phyloP scores from a whole-genome alignment of 1,140 invertebrate species.

The Drosophila mayri region DNA sequence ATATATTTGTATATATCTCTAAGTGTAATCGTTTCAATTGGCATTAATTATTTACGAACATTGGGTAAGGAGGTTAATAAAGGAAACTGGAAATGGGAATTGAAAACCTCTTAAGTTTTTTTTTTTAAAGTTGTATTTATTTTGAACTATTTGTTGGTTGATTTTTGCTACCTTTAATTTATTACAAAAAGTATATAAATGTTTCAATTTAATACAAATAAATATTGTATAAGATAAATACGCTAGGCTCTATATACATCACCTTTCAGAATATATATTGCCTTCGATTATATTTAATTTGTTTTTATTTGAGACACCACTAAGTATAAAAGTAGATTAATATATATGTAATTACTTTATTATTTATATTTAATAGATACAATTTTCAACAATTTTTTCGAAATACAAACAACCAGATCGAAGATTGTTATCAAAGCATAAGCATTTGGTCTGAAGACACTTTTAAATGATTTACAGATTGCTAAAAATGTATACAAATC shows the following conservation, averaged over 20 bases:
- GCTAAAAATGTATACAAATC: neutral
- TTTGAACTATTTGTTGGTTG: neutral
- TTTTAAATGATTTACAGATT: too few species aligned
- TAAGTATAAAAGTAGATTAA: neutral
- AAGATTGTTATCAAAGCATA: neutral
- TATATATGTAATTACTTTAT: neutral
- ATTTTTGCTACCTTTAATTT: neutral
- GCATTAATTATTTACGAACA: constrained; percentile 51
- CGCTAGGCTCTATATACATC: too few species aligned
- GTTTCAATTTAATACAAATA: neutral
- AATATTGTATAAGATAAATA: neutral
- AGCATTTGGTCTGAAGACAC: neutral
- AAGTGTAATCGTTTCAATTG: constrained; percentile 7
- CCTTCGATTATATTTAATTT: neutral
- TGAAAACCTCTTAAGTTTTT: neutral
- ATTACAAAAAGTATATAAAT: neutral
- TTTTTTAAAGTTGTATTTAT: too few species aligned
- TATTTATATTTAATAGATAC: neutral
- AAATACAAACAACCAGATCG: neutral
- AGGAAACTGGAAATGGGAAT: neutral
- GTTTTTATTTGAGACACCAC: neutral
- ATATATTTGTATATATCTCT: neutral
- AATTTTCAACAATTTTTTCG: neutral
- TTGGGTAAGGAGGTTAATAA: neutral
- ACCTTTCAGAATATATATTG: neutral